A percentile compares a stretch with the other conserved stretches of the same genome.
These are phyloP conservation scores for Sebastes oblongus DNA, from an alignment of 2,797 vertebrate genomes.

Conservation along the genomic window DNA sequence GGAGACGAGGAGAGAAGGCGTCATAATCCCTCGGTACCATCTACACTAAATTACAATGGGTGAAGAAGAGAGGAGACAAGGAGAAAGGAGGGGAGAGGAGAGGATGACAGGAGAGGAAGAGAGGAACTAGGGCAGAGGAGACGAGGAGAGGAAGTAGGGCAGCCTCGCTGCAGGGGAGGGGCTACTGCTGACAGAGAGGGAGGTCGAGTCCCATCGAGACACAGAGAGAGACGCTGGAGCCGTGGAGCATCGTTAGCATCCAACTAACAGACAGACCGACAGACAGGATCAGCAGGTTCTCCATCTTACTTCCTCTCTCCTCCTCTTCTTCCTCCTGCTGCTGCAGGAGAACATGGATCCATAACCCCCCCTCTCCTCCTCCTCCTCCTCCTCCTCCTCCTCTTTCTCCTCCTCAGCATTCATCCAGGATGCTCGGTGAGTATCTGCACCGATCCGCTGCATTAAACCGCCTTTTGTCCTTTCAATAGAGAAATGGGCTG, in stretches of 20 bases:
- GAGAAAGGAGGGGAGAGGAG: neutral
- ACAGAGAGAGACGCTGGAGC: conserved; percentile 18
- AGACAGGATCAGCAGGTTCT: conserved; percentile 38
- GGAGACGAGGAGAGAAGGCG: neutral
- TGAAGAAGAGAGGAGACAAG: too few species aligned
- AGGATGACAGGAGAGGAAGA: neutral
- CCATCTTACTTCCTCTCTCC: conserved; percentile 36
- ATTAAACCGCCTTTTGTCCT: conserved; percentile 68
- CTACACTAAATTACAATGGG: too few species aligned
- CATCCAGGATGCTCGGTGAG: conserved; percentile 77
- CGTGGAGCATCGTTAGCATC: conserved; percentile 38
- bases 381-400: neutral
- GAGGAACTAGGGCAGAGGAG: neutral
- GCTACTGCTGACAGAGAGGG: conserved; percentile 46
- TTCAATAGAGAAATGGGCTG: conserved; percentile 21
- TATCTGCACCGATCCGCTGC: conserved; percentile 43
- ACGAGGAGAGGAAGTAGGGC: conserved; percentile 61
- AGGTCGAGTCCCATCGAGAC: conserved; percentile 39
- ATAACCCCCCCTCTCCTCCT: conserved; percentile 10
- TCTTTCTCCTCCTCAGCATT: conserved; percentile 23
- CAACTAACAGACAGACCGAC: conserved; percentile 29
- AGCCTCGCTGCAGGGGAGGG: conserved; percentile 71
- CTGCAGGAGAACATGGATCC: conserved; percentile 42
- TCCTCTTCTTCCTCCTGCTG: conserved; percentile 31
- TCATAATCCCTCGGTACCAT: too few species aligned